Evolutionary conservation across 2,797 vertebrate genomes (phyloP).

Genomic region (Rhynchotus rufescens): DNA sequence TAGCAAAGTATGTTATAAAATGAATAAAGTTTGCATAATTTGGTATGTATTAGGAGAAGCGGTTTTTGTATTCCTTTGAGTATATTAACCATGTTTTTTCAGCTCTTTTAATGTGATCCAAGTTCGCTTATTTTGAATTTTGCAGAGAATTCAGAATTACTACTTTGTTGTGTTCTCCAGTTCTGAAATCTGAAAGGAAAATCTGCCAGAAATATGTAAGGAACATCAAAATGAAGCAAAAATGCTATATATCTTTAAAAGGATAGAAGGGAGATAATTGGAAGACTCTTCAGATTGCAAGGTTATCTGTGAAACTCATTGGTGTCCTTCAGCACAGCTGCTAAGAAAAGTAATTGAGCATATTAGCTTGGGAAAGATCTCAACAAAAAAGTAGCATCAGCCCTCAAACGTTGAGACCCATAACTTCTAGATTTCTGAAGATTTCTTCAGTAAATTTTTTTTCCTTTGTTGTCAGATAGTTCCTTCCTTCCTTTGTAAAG

Average conservation of each 20-base stretch:
- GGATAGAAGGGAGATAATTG: not conserved
- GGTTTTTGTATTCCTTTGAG: not conserved
- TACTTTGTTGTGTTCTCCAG: not conserved
- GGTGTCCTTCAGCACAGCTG: not conserved
- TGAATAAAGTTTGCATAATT: not conserved
- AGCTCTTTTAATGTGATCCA: not conserved
- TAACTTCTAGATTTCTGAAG: not conserved
- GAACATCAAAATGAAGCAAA: not conserved
- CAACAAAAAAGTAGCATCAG: not conserved
- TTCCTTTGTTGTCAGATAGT: not conserved
- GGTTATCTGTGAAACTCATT: not conserved
- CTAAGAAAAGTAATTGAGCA: not conserved
- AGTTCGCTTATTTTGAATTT: not conserved
- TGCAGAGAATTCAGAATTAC: not conserved
- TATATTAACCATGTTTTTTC: not conserved
- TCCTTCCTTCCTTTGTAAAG: not conserved
- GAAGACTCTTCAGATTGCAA: not conserved
- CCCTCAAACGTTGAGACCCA: not conserved
- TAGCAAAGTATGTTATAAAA: not conserved
- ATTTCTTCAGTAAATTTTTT: not conserved
- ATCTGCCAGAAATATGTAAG: not conserved
- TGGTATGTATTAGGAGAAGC: not conserved
- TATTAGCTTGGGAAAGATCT: not conserved
- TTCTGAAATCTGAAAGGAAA: constrained; percentile 20
- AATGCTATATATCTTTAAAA: not conserved